These are phyloP conservation scores for Netelia inedita DNA, from an alignment of 2,888 invertebrate species.

Conservation along the genomic window DNA sequence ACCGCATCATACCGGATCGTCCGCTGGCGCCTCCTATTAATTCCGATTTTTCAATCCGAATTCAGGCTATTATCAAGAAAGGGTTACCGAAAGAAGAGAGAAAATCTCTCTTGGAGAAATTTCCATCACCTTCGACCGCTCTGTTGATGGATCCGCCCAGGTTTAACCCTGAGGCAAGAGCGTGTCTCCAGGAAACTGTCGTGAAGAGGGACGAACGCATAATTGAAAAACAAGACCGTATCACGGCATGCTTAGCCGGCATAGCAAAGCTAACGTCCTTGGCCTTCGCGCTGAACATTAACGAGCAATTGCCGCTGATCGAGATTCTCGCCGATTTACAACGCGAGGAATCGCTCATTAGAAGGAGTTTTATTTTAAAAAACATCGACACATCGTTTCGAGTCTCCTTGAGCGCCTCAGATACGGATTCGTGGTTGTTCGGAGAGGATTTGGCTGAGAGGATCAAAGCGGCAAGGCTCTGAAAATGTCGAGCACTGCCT, in stretches of 20 bases:
- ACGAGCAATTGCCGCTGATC: slow-evolving; percentile 3
- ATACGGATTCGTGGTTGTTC: slow-evolving; percentile 4
- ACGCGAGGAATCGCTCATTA: slow-evolving; percentile 38
- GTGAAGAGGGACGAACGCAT: slow-evolving; percentile 39
- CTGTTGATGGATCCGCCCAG: slow-evolving; percentile 31
- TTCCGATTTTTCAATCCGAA: slow-evolving; percentile 17
- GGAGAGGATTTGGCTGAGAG: background rate
- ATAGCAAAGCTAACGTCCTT: slow-evolving; percentile 10
- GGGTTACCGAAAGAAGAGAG: slow-evolving; percentile 53
- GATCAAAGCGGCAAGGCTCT: slow-evolving; percentile 4
- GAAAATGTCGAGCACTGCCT: background rate
- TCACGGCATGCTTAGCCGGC: slow-evolving; percentile 1
- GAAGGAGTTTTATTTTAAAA: slow-evolving; percentile 41
- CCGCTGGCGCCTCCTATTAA: slow-evolving; percentile 1
- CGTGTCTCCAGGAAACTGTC: slow-evolving; percentile 8
- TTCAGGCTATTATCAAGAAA: slow-evolving; percentile 59
- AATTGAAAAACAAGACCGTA: slow-evolving; percentile 27
- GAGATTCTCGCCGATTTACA: slow-evolving; percentile 35
- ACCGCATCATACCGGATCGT: slow-evolving; percentile 14
- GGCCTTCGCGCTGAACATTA: background rate
- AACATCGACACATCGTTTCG: slow-evolving; percentile 33
- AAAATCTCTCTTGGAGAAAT: slow-evolving; percentile 9
- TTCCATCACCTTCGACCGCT: slow-evolving; percentile 11
- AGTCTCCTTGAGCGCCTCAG: slow-evolving; percentile 26
- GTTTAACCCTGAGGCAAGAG: slow-evolving; percentile 38